Conservation (phyloP, 2,797 vertebrate genomes). For the Poeciliopsis turneri region DNA sequence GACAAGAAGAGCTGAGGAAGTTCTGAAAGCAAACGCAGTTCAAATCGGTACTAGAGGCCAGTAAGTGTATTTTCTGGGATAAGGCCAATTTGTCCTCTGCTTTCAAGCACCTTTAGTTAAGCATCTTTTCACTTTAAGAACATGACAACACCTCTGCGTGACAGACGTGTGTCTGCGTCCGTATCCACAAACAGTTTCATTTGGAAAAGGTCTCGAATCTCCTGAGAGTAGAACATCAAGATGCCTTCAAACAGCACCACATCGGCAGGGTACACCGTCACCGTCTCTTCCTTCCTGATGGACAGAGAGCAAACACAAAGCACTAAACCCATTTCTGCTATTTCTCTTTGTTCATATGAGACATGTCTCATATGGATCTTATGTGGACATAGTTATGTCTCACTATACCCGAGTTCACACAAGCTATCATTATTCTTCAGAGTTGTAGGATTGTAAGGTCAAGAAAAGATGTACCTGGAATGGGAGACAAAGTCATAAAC, state of each 20-base stretch:
- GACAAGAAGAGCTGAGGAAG: background rate
- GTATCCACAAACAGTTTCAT: constrained; percentile 99
- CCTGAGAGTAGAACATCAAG: constrained; percentile 95
- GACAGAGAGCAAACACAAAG: constrained; percentile 36
- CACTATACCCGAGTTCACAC: background rate
- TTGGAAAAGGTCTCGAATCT: constrained; percentile 95
- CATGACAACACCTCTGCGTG: constrained; percentile 81
- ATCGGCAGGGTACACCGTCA: constrained; percentile 93
- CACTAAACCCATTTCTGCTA: background rate
- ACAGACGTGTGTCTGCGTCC: constrained; percentile 94
- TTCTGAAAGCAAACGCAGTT: background rate
- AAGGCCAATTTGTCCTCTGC: background rate
- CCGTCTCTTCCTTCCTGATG: constrained; percentile 91
- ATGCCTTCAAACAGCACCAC: constrained; percentile 98
- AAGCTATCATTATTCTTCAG: background rate
- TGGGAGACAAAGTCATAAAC: constrained; percentile 97
- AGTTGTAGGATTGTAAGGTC: background rate
- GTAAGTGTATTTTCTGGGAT: background rate
- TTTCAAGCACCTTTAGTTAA: background rate
- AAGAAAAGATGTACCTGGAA: constrained; percentile 86
- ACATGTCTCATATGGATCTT: background rate
- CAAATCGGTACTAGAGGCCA: background rate
- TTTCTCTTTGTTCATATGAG: background rate
- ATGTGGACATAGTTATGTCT: too few species aligned
- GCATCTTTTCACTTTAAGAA: background rate